Evolutionary conservation across 2,888 invertebrate species (phyloP), one percentile per base, ranked within the genome.

Genomic region (Platycheirus albimanus): DNA sequence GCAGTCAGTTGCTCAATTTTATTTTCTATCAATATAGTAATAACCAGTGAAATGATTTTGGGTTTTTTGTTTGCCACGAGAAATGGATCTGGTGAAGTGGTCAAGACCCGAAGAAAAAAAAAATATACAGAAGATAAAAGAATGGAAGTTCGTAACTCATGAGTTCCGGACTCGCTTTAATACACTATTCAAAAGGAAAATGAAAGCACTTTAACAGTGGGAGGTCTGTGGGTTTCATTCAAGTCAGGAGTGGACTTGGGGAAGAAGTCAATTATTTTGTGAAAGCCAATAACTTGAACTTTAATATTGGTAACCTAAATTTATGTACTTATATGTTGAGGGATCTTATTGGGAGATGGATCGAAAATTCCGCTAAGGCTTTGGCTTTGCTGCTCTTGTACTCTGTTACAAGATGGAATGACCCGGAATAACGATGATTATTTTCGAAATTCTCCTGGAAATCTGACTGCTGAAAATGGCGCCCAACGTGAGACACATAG

Each of bases 11-110:
- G 72, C 67, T 78, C 78, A 69, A 83, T 78, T 83, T 83, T 83
- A 83, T 83, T 72, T 45, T 74, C 78, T 63, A 78, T 83, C 83
- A 64, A 72, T 78, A 72, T 64, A 67, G 72, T 74, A 78, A 83
- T 83, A 83, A 72, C 69, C 72, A 78, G 74, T 64, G 77, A 77
- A 78, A 69, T 78, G 45, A 56, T 43, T 43, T 43, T 43, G 15
- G 17, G 20, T 61, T 7, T 47, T 47, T 43, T 63, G 63, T 74
- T 38, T 52, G 70, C 30, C 41, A 45, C 49, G 28, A 58, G 70
- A 74, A 78, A 78, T 78, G 78, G 77, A 63, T 72, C 67, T 63
- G 45, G 51, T 67, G 49, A 69, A 69, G 69, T 69, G 83, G 78
- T 72, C 67, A 47, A 38, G 71, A 54, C 58, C 3, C 6, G 1